Evolutionary conservation across 2,113 vertebrate genomes (phyloP).

Genomic region (Misgurnus anguillicaudatus): DNA sequence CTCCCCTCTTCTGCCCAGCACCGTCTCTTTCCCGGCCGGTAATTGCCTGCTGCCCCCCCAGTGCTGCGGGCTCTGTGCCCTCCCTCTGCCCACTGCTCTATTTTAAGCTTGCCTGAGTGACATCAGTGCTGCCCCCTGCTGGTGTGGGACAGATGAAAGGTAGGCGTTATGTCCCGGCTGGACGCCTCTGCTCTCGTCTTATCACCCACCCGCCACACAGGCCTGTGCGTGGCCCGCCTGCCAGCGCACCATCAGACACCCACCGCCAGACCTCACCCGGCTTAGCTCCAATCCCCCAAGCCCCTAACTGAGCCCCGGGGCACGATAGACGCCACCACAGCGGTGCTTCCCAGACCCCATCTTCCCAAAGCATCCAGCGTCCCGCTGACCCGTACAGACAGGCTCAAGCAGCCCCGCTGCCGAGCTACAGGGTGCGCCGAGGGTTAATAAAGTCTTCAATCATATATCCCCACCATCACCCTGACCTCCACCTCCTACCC

Average conservation of each 20-base stretch:
- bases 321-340: conserved; percentile 34
- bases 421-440: conserved; percentile 52
- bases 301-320: conserved; percentile 38
- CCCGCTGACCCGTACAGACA: conserved; percentile 27
- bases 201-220: conserved; percentile 70
- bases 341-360: conserved; percentile 7
- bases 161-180: conserved; percentile 65
- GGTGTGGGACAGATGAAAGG: conserved; percentile 73
- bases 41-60: conserved; percentile 72
- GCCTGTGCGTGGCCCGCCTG: conserved; percentile 57
- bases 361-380: conserved; percentile 27
- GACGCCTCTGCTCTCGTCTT: conserved; percentile 67
- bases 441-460: conserved; percentile 79
- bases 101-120: conserved; percentile 71
- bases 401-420: conserved; percentile 10
- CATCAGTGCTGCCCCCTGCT: conserved; percentile 66
- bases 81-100: conserved; percentile 65
- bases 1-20: conserved; percentile 54
- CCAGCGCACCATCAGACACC: conserved; percentile 45
- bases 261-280: conserved; percentile 9
- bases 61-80: conserved; percentile 64
- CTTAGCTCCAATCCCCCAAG: conserved; percentile 14
- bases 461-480: conserved; percentile 61
- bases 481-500: conserved; percentile 37
- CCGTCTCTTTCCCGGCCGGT: conserved; percentile 68